Base-by-base conservation (phyloP, 2,888 invertebrate species). In the Conomelus anceps region DNA sequence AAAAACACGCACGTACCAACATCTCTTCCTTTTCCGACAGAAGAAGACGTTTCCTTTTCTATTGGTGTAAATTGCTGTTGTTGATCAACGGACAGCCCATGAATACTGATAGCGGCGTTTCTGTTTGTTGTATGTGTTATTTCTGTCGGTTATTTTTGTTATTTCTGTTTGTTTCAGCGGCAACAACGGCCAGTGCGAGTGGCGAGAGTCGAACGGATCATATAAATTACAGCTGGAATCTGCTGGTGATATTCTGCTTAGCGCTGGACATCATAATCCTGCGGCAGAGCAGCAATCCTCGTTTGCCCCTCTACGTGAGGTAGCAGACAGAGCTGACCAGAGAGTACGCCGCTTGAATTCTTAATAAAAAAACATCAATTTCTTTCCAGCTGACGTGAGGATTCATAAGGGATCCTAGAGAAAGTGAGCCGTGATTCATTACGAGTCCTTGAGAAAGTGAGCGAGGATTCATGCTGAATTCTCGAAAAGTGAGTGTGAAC, bases 151-250 rank as follows among this genome's bases (percentile, higher is more conserved):
- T 85, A 85, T 85, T 85, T 85, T 22, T 22, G 23, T 86, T 86
- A 3, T 86, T 86, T 23, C n/a, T n/a, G 22, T 23, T 22, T 86
- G 24, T 86, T 86, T 11, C 86, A 86, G 86, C 86, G 23, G 86
- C 86, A 86, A 86, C 86, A 86, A 86, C 86, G 22, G 86, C 86
- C 20, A 86, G 26, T 23, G 86, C 63, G n/a, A 63, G 63, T 63
- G 63, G 63, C 20, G 63, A 63, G n/a, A 63, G n/a, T 63, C 63
- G 63, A 63, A 63, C 63, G n/a, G 63, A 63, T 63, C 63, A 63
- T 63, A 63, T 63, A 63, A 63, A 63, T 63, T 63, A 63, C 63
- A 63, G 63, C 63, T 63, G 63, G 63, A 63, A 63, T 63, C 63
- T 63, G 7, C 63, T 63, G 63, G 63, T 63, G 63, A 63, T 63